Conservation (phyloP, 2,797 vertebrate genomes). For the Sebastes vulpes region DNA sequence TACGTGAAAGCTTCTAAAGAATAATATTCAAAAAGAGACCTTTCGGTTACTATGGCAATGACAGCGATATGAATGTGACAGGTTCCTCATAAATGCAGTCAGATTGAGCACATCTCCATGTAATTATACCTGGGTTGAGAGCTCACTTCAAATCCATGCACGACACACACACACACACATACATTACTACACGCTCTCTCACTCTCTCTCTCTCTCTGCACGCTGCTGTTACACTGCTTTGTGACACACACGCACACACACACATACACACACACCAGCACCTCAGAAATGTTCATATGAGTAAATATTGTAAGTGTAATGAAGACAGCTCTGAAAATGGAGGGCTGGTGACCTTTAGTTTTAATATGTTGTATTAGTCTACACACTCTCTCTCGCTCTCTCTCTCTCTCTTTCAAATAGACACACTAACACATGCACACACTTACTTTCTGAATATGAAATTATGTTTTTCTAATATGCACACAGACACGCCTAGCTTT, state of each 20-base stretch:
- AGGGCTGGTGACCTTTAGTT: slow-evolving; percentile 49
- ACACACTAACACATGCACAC: neutral
- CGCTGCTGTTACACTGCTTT: neutral
- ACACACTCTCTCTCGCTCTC: neutral
- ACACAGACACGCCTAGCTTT: neutral
- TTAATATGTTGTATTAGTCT: slow-evolving; percentile 12
- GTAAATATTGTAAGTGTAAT: slow-evolving; percentile 33
- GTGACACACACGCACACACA: neutral
- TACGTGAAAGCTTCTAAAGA: slow-evolving; percentile 54
- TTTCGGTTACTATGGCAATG: slow-evolving; percentile 84
- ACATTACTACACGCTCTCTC: neutral
- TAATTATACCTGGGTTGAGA: slow-evolving; percentile 65
- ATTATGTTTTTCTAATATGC: neutral
- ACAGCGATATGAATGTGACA: slow-evolving; percentile 62
- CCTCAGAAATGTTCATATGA: neutral
- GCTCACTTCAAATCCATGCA: slow-evolving; percentile 47
- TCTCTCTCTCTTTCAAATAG: neutral
- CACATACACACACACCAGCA: neutral
- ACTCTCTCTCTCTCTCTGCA: neutral
- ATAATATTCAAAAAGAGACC: slow-evolving; percentile 73
- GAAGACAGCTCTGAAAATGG: slow-evolving; percentile 20
- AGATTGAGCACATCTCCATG: slow-evolving; percentile 66
- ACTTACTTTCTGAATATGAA: neutral
- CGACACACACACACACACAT: neutral
- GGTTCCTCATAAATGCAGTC: slow-evolving; percentile 61